A percentile compares a stretch with the other conserved stretches of the same genome.
Conservation (phyloP, 1,140 invertebrate species). For the Brachionus asplanchnoidis region DNA sequence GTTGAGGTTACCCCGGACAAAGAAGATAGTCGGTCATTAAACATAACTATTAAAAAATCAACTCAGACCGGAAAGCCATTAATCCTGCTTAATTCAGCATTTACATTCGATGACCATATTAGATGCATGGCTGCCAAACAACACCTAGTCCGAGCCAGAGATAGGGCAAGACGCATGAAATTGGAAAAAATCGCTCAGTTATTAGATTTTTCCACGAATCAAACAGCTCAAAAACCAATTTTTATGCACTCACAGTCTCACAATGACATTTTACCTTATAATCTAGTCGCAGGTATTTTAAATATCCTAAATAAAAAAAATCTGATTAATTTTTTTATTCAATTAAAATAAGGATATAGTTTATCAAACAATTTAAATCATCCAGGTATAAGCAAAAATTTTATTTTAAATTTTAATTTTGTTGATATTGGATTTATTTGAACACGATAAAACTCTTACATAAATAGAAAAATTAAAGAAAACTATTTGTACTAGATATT, state of each 20-base stretch:
- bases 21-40: constrained; percentile 88
- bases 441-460: too few relatives aligned
- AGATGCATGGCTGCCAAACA: constrained; percentile 84
- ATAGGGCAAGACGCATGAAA: constrained; percentile 31
- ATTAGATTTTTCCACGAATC: not conserved
- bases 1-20: constrained; percentile 78
- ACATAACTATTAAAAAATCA: constrained; percentile 85
- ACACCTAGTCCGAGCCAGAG: constrained; percentile 73
- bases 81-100: constrained; percentile 79
- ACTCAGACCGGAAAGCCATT: constrained; percentile 48
- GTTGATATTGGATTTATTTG: too few relatives aligned
- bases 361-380: not conserved
- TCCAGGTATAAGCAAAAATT: not conserved
- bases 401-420: too few relatives aligned
- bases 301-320: too few relatives aligned
- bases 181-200: constrained; percentile 37
- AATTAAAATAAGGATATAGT: constrained; percentile 4
- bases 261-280: constrained; percentile 5
- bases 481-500: too few relatives aligned
- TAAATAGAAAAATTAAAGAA: too few relatives aligned
- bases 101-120: constrained; percentile 97
- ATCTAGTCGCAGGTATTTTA: constrained; percentile 8
- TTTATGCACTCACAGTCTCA: constrained; percentile 10
- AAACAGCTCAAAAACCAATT: constrained; percentile 9
- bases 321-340: too few relatives aligned